phyloP scores from a whole-genome alignment of 1,140 invertebrate species.

The Cataglyphis hispanica region DNA sequence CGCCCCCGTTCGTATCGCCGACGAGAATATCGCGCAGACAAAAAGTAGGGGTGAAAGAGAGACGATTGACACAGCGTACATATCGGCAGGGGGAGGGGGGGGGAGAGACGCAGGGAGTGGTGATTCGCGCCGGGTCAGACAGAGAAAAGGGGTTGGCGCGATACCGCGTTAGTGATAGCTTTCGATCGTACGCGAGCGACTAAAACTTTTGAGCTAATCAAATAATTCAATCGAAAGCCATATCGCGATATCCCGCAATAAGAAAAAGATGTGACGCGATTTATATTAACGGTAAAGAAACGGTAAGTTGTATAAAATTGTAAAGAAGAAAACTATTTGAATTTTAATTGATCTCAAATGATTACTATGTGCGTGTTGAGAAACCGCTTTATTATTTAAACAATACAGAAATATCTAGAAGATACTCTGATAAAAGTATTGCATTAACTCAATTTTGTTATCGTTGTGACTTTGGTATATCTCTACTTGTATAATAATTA shows the following conservation, averaged over 20 bases:
- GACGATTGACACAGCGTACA: slow-evolving; percentile 57
- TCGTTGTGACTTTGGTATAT: not conserved
- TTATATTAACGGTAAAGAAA: not conserved
- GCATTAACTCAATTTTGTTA: slow-evolving; percentile 14
- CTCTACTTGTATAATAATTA: not conserved
- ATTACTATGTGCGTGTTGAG: not conserved
- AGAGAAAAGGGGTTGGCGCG: slow-evolving; percentile 64
- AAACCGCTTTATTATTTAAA: not conserved
- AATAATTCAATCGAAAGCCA: not conserved
- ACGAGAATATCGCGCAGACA: slow-evolving; percentile 52
- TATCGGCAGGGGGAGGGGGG: not conserved
- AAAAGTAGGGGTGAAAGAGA: slow-evolving; percentile 63
- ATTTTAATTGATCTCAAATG: not conserved
- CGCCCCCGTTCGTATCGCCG: slow-evolving; percentile 17
- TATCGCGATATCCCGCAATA: not conserved
- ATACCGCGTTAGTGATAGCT: slow-evolving; percentile 26
- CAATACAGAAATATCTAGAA: not conserved
- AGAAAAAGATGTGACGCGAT: not conserved
- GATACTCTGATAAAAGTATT: not conserved
- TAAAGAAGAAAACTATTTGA: not conserved
- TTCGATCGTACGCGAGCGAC: slow-evolving; percentile 18
- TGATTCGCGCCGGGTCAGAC: slow-evolving; percentile 55
- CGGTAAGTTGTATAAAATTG: not conserved
- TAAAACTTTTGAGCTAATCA: slow-evolving; percentile 1
- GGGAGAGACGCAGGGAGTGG: slow-evolving; percentile 7